Percentiles rank a stretch among this genome's conserved stretches.
These are phyloP conservation scores for Sminthurides bifidus DNA, from an alignment of 1,140 invertebrate species.

Conservation along the genomic window DNA sequence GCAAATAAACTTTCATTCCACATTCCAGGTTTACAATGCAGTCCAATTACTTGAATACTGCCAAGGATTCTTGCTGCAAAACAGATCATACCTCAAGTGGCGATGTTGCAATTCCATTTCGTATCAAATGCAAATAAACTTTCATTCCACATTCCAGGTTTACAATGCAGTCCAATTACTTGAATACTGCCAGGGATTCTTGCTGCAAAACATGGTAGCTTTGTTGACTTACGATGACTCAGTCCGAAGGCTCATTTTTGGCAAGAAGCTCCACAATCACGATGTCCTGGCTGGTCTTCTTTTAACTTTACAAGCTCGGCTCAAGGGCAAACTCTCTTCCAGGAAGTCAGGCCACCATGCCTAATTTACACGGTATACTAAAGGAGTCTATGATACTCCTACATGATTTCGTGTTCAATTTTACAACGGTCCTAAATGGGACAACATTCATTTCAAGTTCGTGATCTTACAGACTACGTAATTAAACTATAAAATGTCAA, in stretches of 20 bases:
- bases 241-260: constrained; percentile 72
- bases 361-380: too few relatives aligned
- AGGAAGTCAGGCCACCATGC: too few relatives aligned
- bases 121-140: background rate
- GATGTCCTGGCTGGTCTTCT: constrained; percentile 72
- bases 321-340: constrained; percentile 43
- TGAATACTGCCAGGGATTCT: constrained; percentile 76
- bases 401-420: too few relatives aligned
- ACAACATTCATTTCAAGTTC: too few relatives aligned
- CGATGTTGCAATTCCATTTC: background rate
- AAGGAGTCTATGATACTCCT: too few relatives aligned
- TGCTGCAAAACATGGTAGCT: constrained; percentile 87
- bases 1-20: background rate
- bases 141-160: constrained; percentile 45
- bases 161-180: constrained; percentile 72
- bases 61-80: constrained; percentile 61
- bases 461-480: too few relatives aligned
- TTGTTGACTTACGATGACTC: constrained; percentile 80
- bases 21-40: constrained; percentile 67
- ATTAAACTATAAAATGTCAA: too few relatives aligned
- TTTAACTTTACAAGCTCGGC: constrained; percentile 62
- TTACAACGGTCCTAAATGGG: too few relatives aligned
- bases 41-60: constrained; percentile 61
- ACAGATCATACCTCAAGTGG: background rate
- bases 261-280: constrained; percentile 77